Evolutionary conservation across 2,113 vertebrate species (phyloP), one percentile per base, ranked within the genome.

Genomic region (Pedionomus torquatus): DNA sequence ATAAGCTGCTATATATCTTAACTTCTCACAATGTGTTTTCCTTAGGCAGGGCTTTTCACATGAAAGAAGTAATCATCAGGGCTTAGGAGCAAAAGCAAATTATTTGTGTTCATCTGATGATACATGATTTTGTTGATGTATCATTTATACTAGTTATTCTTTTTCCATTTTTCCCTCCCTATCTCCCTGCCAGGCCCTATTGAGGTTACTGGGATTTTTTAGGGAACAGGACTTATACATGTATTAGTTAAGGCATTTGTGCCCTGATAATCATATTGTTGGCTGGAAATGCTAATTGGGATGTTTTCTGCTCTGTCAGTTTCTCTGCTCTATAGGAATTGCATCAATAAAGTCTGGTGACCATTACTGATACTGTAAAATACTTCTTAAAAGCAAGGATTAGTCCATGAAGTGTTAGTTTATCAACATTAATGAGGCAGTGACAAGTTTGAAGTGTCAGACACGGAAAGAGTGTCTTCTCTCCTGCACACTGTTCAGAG

Each of bases 401-500:
- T 52, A 58, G 18, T 72, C 75, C 16, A 11, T 3, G 2, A 41
- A 18, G 10, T 25, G 43, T 30, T 58, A 30, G 31, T 44, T 71
- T 57, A 43, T 33, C 23, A 39, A 25, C 4, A 33, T 30, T 41
- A 69, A 69, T 8, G 20, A 77, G 79, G 48, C n/a, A 64, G 64
- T 2, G 14, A 55, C 30, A 23, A 44, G 23, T 30, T 25, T 12
- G 15, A 31, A 24, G 35, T 11, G 16, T 26, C 2, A 11, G 14
- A 35, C 5, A 1, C 13, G 41, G 19, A 3, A 52, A 17, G 39
- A 30, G 54, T 0, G 3, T 11, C 25, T 41, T 57, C 17, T 43
- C 5, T 23, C 49, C 41, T 48, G 46, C 5, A 0, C 0, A 0
- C 39, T 14, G 18, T 20, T 79, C 66, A 17, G 20, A 25, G 10